Evolutionary conservation across 2,888 invertebrate species (phyloP), one percentile per base, ranked within the genome.

Genomic region (Cylindroiulus punctatus): DNA sequence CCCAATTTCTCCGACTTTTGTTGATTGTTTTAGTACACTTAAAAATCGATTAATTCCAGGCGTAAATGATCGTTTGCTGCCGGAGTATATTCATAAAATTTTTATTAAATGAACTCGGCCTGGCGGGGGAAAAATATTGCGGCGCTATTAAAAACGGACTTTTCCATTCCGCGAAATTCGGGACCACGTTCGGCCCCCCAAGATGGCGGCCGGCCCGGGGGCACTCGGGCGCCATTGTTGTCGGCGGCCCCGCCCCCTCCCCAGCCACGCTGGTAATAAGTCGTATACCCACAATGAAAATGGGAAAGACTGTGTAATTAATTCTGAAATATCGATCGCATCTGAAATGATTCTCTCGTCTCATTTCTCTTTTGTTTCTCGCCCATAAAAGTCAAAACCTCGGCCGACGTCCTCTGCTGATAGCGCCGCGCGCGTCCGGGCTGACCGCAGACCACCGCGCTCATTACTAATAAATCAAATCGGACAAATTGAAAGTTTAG

Each of bases 291-390:
- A 84, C 84, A 84, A 22, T 84, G 84, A 86, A 86, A 86, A 86
- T 86, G 86, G 86, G 82, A 86, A 86, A 84, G 86, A 86, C 86
- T 86, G 86, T 76, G 86, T 86, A 81, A 86, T 86, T 86, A 86
- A 86, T 86, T 86, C 86, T 86, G 86, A 86, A 86, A 84, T 86
- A 86, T 86, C 86, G 86, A 86, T 86, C 86, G 84, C 32, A 65
- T 65, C 85, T 40, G 81, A 85, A 85, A 85, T 81, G 85, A 85
- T 85, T 85, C 84, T 57, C 83, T 83, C 44, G 83, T 83, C 83
- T 83, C 83, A 83, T 83, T 83, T 83, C 85, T 85, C 85, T 85
- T 84, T 85, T 85, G 85, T 85, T 85, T 85, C 85, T 65, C 85
- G 36, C 65, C 84, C 85, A 85, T 85, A 85, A 85, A 85, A 85